Base-by-base conservation (phyloP, 2,888 invertebrate genomes). In the Stictocephala bisonia region DNA sequence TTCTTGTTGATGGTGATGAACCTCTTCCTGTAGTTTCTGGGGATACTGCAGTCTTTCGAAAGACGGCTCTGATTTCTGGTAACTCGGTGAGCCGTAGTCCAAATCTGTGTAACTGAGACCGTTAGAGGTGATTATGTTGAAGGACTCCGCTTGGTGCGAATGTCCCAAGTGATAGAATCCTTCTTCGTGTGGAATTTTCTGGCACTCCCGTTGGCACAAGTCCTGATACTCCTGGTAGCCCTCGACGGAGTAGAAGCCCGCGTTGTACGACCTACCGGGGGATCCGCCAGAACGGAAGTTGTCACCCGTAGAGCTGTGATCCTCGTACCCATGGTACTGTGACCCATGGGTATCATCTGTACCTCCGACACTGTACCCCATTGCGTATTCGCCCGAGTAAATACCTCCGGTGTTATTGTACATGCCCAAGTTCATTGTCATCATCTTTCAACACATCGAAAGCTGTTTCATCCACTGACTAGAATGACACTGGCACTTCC, bases 31-130 rank as follows among this genome's bases (percentile, higher is more conserved):
- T 56, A 78, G 76, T 69, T 79, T 81, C 74, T 79, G 79, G 69
- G 77, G 79, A 64, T 87, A 86, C 74, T 84, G 84, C 29, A 86
- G 83, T 13, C 56, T 41, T 26, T 71, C 71, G 51, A 56, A 73
- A 18, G 67, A 68, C 24, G 69, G 71, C 40, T 74, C 74, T 29
- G 74, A 73, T 60, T 74, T 75, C 40, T 66, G 75, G 51, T 75
- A 77, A 53, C 64, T 71, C 74, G 64, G 77, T 35, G 75, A 80
- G 2, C 89, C 88, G 80, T 94, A 94, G 84, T 96, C 95, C 80
- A 96, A 85, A 83, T 95, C 95, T 0, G 95, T 95, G 83, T 96
- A 96, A 83, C 95, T 94, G 74, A 96, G 86, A 0, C 95, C 95
- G 48, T 94, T 91, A 0, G 93, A 92, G 81, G 91, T 93, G 79